Evolutionary conservation across 2,797 vertebrate species (phyloP).

Genomic region (Mionectes olivaceus): DNA sequence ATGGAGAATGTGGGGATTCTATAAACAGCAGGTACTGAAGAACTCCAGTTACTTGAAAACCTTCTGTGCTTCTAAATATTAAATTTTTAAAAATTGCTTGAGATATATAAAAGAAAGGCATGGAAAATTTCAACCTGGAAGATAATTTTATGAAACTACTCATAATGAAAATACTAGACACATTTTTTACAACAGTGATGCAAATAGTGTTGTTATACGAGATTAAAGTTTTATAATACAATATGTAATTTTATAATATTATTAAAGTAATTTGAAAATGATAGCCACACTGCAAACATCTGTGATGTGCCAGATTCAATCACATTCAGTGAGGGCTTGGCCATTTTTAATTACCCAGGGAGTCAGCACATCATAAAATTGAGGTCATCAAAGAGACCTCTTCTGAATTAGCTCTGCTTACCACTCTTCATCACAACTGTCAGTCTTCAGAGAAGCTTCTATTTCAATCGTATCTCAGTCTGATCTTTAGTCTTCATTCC

Average conservation of each 20-base stretch:
- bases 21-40: neutral
- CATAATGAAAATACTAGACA: neutral
- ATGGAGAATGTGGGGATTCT: neutral
- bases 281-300: constrained; percentile 32
- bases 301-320: constrained; percentile 61
- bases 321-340: constrained; percentile 10
- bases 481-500: neutral
- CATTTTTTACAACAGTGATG: neutral
- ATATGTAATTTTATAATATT: neutral
- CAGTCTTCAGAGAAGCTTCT: constrained; percentile 26
- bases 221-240: neutral
- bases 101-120: neutral
- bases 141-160: neutral
- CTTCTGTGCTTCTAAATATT: neutral
- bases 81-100: neutral
- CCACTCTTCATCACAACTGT: constrained; percentile 34
- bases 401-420: constrained; percentile 50
- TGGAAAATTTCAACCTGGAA: neutral
- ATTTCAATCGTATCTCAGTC: neutral
- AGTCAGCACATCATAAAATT: constrained; percentile 63
- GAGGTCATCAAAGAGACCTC: constrained; percentile 41
- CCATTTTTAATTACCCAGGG: constrained; percentile 65
- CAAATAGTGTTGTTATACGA: neutral
- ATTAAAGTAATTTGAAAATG: constrained; percentile 31
- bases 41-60: neutral